Evolutionary conservation across 2,113 vertebrate genomes (phyloP).

Genomic region (Colinus virginianus): DNA sequence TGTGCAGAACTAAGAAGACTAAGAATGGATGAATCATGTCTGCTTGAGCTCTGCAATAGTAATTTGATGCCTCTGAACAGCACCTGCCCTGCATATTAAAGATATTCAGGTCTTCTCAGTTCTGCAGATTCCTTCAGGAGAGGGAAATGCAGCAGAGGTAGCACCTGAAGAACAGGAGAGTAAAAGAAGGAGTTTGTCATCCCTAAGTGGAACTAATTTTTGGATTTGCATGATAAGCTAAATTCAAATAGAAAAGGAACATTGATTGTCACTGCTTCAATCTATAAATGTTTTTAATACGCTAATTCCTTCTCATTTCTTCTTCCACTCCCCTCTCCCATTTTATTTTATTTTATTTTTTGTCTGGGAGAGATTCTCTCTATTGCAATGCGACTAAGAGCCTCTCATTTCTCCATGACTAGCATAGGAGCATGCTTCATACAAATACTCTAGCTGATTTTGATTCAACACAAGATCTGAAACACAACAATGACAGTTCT

Average conservation of each 20-base stretch:
- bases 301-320: not conserved
- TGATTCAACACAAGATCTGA: not conserved
- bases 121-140: not conserved
- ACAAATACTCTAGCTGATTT: not conserved
- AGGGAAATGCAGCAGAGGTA: not conserved
- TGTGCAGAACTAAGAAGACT: conserved; percentile 16
- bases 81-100: conserved; percentile 33
- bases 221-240: not conserved
- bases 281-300: not conserved
- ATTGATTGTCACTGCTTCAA: not conserved
- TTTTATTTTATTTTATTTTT: not conserved
- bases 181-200: not conserved
- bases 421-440: not conserved
- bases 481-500: not conserved
- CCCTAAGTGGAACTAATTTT: not conserved
- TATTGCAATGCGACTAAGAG: not conserved
- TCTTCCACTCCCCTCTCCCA: not conserved
- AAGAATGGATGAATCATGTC: conserved; percentile 43
- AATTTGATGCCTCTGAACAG: conserved; percentile 33
- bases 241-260: not conserved
- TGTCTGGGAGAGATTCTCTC: not conserved
- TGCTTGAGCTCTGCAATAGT: conserved; percentile 28
- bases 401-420: not conserved
- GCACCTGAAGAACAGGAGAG: not conserved
- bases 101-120: not conserved